phyloP scores from a whole-genome alignment of 2,797 vertebrate species.

The Thamnophis elegans region DNA sequence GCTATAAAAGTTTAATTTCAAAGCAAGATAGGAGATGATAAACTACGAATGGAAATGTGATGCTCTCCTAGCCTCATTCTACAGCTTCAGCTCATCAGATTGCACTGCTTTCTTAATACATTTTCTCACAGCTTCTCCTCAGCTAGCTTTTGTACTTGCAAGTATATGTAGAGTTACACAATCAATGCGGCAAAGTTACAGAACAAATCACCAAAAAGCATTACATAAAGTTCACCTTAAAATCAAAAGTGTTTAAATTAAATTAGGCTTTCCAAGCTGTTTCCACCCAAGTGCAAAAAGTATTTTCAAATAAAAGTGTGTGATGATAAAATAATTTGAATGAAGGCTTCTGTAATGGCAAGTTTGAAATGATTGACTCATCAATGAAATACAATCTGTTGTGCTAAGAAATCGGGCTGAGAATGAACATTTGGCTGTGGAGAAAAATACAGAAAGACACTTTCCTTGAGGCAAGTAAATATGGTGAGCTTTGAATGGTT shows the following conservation, averaged over 20 bases:
- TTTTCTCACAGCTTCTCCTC: not conserved
- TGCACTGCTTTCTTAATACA: not conserved
- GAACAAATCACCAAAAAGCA: conserved; percentile 29
- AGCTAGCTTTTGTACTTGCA: not conserved
- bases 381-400: conserved; percentile 73
- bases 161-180: not conserved
- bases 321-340: conserved; percentile 52
- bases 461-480: conserved; percentile 38
- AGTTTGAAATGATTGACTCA: conserved; percentile 65
- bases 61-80: not conserved
- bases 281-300: conserved; percentile 57
- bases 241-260: conserved; percentile 53
- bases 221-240: conserved; percentile 19
- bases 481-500: conserved; percentile 42
- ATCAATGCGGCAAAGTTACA: not conserved
- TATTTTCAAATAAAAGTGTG: conserved; percentile 48
- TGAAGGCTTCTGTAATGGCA: conserved; percentile 63
- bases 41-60: not conserved
- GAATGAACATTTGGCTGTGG: conserved; percentile 52
- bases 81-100: not conserved
- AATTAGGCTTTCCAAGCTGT: conserved; percentile 57
- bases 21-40: not conserved
- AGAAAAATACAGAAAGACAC: conserved; percentile 9
- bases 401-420: conserved; percentile 33
- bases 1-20: not conserved